Conservation (phyloP, 2,113 vertebrate species). For the Otis tarda region DNA sequence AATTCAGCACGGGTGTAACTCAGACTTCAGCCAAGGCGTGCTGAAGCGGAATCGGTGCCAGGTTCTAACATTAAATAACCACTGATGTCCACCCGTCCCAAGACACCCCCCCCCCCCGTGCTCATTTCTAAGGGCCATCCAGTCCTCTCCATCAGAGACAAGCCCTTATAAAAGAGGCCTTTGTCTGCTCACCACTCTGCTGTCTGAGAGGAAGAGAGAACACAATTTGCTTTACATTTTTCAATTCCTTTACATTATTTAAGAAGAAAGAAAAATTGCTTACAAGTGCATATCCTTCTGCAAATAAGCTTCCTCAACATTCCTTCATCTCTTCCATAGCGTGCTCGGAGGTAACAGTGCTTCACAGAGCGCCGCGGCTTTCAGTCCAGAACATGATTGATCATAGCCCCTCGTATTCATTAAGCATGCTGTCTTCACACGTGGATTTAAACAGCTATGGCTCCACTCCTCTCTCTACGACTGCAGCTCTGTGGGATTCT, state of each 20-base stretch:
- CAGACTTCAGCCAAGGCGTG: background rate
- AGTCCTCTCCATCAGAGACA: background rate
- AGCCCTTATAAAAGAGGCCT: slow-evolving; percentile 43
- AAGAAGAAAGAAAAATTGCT: slow-evolving; percentile 46
- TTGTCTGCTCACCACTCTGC: slow-evolving; percentile 31
- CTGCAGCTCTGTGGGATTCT: background rate
- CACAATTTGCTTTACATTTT: background rate
- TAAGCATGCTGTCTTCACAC: slow-evolving; percentile 61
- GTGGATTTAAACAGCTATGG: slow-evolving; percentile 39
- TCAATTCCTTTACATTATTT: background rate
- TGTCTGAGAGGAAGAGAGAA: background rate
- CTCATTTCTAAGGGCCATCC: background rate
- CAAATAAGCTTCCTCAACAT: slow-evolving; percentile 85
- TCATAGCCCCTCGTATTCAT: slow-evolving; percentile 47
- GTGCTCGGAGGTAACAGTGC: slow-evolving; percentile 44
- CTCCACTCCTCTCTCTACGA: background rate
- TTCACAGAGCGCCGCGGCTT: slow-evolving; percentile 27
- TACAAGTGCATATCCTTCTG: slow-evolving; percentile 81
- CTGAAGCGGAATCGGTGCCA: background rate
- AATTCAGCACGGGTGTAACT: slow-evolving; percentile 44
- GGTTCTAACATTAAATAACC: background rate
- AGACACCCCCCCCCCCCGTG: background rate
- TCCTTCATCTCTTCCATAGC: slow-evolving; percentile 72
- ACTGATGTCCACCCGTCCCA: background rate
- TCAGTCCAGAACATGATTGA: slow-evolving; percentile 46